These are phyloP conservation scores for Tuta absoluta DNA, from an alignment of 2,888 invertebrate species.

Conservation along the genomic window DNA sequence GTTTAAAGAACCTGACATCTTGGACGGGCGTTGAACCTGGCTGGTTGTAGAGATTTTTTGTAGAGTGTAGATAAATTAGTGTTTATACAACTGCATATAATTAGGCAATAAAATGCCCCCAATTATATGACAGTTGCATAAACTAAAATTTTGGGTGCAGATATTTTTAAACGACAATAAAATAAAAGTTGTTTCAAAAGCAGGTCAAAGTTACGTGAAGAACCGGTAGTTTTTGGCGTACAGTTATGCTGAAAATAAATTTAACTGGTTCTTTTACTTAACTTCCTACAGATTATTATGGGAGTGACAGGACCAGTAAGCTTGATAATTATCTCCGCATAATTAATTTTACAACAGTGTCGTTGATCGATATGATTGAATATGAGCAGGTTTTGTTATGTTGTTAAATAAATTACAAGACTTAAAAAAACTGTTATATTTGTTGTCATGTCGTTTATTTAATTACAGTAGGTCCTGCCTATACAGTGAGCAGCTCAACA, in stretches of 20 bases:
- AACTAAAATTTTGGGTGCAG: neutral
- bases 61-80: no score
- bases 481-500: no score
- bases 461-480: no score
- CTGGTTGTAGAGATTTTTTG: no score
- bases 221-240: neutral
- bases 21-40: no score
- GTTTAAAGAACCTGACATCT: no score
- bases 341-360: neutral
- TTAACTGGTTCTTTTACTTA: neutral
- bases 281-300: neutral
- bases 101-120: no score
- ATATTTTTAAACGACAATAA: neutral
- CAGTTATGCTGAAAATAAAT: slow-evolving; percentile 7
- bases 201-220: slow-evolving; percentile 12
- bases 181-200: slow-evolving; percentile 15
- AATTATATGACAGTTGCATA: no score
- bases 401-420: neutral
- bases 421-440: no score
- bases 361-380: neutral
- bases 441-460: no score
- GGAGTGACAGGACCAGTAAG: slow-evolving; percentile 2
- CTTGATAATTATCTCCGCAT: neutral
- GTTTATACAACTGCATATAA: no score
- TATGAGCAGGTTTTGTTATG: neutral